A percentile compares a stretch with the other conserved stretches of the same genome.
Evolutionary conservation across 2,797 vertebrate species (phyloP).

Genomic region (Scarus forsteni): DNA sequence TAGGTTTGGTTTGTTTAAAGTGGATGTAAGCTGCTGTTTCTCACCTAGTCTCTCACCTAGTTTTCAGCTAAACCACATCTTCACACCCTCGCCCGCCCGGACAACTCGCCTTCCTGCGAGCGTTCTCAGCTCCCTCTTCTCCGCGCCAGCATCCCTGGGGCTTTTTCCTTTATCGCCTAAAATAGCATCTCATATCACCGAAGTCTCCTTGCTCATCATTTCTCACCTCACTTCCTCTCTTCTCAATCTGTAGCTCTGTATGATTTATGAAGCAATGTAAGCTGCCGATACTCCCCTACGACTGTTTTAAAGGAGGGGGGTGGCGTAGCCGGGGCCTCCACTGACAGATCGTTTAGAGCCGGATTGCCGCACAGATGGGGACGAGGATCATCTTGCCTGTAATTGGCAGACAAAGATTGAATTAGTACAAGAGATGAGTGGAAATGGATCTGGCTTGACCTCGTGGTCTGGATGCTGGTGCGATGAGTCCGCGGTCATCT

Average conservation of each 20-base stretch:
- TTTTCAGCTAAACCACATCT: slow-evolving; percentile 45
- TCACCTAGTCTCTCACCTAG: slow-evolving; percentile 21
- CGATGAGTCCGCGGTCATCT: slow-evolving; percentile 31
- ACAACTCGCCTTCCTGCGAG: slow-evolving; percentile 45
- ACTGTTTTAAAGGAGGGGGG: slow-evolving; percentile 14
- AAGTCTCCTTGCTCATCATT: slow-evolving; percentile 44
- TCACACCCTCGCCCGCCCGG: slow-evolving; percentile 42
- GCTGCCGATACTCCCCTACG: slow-evolving; percentile 12
- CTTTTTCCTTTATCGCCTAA: slow-evolving; percentile 66
- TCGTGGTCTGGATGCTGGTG: slow-evolving; percentile 40
- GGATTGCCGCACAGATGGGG: slow-evolving; percentile 44
- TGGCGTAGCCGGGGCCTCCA: background rate
- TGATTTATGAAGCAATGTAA: slow-evolving; percentile 27
- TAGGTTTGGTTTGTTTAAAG: slow-evolving; percentile 21
- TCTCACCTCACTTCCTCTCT: slow-evolving; percentile 29
- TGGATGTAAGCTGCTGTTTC: slow-evolving; percentile 2
- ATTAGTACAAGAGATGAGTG: slow-evolving; percentile 58
- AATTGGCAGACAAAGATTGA: slow-evolving; percentile 63
- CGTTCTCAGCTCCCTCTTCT: slow-evolving; percentile 58
- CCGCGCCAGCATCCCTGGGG: slow-evolving; percentile 62
- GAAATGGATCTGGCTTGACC: slow-evolving; percentile 61
- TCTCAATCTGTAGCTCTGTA: slow-evolving; percentile 20
- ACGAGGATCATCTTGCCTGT: slow-evolving; percentile 47
- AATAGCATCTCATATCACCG: slow-evolving; percentile 77
- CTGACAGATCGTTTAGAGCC: slow-evolving; percentile 16